These are phyloP conservation scores for Drosophila auraria DNA, from an alignment of 1,140 invertebrate species.

Conservation along the genomic window DNA sequence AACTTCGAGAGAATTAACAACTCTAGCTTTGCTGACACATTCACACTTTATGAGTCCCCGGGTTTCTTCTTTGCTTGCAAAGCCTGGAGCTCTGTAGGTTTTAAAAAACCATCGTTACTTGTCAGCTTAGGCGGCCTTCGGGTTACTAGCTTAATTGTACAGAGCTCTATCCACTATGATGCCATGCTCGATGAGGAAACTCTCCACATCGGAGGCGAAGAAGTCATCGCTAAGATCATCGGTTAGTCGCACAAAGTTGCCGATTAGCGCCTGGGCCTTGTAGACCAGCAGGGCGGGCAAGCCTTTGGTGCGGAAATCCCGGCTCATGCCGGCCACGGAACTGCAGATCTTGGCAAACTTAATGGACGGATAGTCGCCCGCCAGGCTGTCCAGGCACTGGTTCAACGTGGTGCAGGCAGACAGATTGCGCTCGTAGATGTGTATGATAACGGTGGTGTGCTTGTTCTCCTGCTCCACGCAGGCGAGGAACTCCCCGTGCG, in stretches of 20 bases:
- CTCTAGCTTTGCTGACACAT: neutral
- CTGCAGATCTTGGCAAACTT: constrained; percentile 96
- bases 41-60: too few species aligned
- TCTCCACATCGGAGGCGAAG: constrained; percentile 95
- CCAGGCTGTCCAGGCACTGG: constrained; percentile 91
- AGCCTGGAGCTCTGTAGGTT: too few species aligned
- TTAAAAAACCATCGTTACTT: neutral
- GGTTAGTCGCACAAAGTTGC: constrained; percentile 95
- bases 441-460: constrained; percentile 94
- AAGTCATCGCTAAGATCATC: constrained; percentile 96
- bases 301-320: constrained; percentile 93
- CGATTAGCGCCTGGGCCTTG: constrained; percentile 95
- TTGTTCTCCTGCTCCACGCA: constrained; percentile 95
- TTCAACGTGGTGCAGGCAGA: constrained; percentile 94
- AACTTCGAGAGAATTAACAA: neutral
- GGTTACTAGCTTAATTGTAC: constrained; percentile 47
- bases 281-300: constrained; percentile 97
- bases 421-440: constrained; percentile 93
- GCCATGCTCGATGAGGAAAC: constrained; percentile 94
- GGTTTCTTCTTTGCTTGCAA: too few species aligned
- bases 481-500: constrained; percentile 92
- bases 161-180: constrained; percentile 89
- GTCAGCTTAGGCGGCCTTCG: constrained; percentile 1
- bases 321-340: constrained; percentile 90
- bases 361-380: constrained; percentile 92